Evolutionary conservation across 1,140 invertebrate genomes (phyloP), one percentile per base, ranked within the genome.

Genomic region (Mesaphorura yosii): DNA sequence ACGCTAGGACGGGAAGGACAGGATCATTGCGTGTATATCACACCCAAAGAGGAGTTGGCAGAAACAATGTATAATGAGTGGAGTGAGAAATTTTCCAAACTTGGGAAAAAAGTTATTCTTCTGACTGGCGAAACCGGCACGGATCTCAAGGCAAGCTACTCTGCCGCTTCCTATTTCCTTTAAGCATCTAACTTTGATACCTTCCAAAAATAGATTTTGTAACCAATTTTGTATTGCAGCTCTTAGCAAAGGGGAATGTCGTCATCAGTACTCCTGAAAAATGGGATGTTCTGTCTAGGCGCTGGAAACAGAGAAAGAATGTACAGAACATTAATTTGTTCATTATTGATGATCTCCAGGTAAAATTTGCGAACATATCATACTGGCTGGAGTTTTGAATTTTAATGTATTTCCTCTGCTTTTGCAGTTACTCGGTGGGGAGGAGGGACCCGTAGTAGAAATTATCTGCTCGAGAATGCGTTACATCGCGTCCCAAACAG

Each of bases 261-360:
- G 86, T 99, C 6, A 84, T 99, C 48, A 87, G 88, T 15, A 98
- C 93, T 0, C 92, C 94, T 2, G 94, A 98, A 62, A 94, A 96
- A 64, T 99, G 96, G 96, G 95, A 99, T 70, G 88, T 98, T 7
- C 70, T 99, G 0, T 98, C 95, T 0, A 75, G 96, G 55, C 76
- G 95, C 55, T 99, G 96, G 96, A 99, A 98, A 67, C 92, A 98
- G 65, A 76, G 95, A 5, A 97, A 97, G 69, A 94, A 95, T 68
- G 93, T 99, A 0, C 94, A 98, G 66, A 95, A 92, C 64, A 82
- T 98, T 3, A 88, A 93, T 58, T 73, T 99, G 2, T 96, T 99
- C 64, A 94, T 99, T 55, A 88, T 93, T 22, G 96, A 99, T 72
- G 95, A 98, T 64, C 70, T 99, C n/a, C 94, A 97, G 65, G 68